These are phyloP conservation scores for Cyanocitta stelleri DNA, from an alignment of 2,113 vertebrate genomes.

Conservation along the genomic window DNA sequence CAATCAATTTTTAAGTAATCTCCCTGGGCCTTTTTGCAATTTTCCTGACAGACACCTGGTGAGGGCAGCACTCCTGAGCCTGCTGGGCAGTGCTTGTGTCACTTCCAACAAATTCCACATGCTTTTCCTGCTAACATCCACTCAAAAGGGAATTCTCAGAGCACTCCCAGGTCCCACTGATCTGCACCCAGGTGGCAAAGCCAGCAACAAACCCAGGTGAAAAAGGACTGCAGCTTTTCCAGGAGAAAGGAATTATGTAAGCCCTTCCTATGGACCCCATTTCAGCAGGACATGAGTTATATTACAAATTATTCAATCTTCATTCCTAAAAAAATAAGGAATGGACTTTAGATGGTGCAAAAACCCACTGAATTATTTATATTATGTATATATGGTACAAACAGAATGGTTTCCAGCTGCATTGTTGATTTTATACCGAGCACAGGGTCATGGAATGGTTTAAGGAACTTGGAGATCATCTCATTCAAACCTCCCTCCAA, in stretches of 20 bases:
- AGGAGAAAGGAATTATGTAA: background rate
- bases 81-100: background rate
- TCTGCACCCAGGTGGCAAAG: background rate
- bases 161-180: background rate
- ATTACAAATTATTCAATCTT: background rate
- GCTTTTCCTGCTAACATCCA: background rate
- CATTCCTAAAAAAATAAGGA: background rate
- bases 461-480: background rate
- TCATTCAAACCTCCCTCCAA: fast-evolving
- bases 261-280: background rate
- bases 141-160: background rate
- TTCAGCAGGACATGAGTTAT: background rate
- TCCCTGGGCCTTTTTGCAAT: background rate
- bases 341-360: background rate
- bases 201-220: background rate
- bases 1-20: background rate
- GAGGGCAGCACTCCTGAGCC: background rate
- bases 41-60: background rate
- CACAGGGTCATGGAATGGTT: background rate
- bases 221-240: background rate
- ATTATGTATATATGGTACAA: too few species aligned
- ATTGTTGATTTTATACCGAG: background rate
- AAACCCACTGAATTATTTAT: background rate
- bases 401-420: background rate
- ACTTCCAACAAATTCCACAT: background rate